Evolutionary conservation across 2,113 vertebrate genomes (phyloP).

Genomic region (Campylomormyrus tamandua): DNA sequence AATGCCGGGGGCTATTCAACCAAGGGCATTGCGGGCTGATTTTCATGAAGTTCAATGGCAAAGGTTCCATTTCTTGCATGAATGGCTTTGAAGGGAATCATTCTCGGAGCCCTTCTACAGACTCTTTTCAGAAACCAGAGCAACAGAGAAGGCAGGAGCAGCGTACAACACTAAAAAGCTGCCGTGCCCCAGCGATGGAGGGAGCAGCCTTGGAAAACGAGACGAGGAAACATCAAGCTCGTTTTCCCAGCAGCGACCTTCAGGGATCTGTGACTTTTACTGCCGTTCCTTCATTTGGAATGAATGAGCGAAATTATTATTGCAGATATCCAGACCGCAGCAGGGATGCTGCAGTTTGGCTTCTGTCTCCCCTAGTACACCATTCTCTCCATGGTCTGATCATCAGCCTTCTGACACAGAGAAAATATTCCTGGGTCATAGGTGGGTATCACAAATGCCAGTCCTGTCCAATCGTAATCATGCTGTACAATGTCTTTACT

Average conservation of each 20-base stretch:
- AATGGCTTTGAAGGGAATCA: slow-evolving; percentile 42
- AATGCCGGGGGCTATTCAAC: not conserved
- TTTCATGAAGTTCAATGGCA: slow-evolving; percentile 19
- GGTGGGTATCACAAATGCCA: not conserved
- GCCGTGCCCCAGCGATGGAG: slow-evolving; percentile 1
- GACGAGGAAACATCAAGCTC: slow-evolving; percentile 41
- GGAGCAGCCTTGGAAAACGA: slow-evolving; percentile 31
- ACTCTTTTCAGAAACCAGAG: slow-evolving; percentile 30
- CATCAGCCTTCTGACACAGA: not conserved
- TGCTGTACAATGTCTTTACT: not conserved
- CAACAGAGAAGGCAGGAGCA: not conserved
- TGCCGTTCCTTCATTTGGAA: slow-evolving; percentile 35
- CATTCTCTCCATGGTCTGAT: not conserved
- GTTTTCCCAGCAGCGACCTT: slow-evolving; percentile 37
- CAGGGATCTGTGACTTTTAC: slow-evolving; percentile 26
- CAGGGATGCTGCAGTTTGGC: not conserved
- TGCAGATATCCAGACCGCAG: slow-evolving; percentile 16
- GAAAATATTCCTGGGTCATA: not conserved
- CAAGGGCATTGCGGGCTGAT: slow-evolving; percentile 17
- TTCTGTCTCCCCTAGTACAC: not conserved
- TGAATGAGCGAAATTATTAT: slow-evolving; percentile 35
- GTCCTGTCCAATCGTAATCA: not conserved
- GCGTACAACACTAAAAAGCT: slow-evolving; percentile 24
- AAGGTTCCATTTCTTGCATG: slow-evolving; percentile 27
- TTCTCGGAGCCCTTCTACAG: slow-evolving; percentile 30